Base-by-base conservation (phyloP, 2,888 invertebrate genomes). In the Scrobipalpa costella region DNA sequence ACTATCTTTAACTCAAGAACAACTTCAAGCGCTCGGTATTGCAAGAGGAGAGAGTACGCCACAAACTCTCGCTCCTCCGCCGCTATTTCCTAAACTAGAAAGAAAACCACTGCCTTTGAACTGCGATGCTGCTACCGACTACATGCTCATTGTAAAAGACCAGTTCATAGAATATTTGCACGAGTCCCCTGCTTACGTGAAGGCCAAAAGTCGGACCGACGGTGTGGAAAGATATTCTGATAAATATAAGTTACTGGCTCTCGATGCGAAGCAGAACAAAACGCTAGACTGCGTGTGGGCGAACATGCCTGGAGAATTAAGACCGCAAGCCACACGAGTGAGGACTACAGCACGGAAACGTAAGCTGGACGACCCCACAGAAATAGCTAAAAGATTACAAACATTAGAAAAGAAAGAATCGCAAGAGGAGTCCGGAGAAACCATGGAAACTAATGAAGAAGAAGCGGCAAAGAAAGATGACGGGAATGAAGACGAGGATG, bases 161-260 rank as follows among this genome's bases (percentile, higher is more conserved):
- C 95, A 95, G 71, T 95, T 94, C 71, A 92, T 95, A 9, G 95
- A 95, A 69, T 94, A 92, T 71, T 93, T 95, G 86, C 93, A 94
- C 63, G 94, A 95, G 64, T 95, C 95, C 0, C 93, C 94, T 0
- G 93, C 93, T 7, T 93, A 92, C 73, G 92, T 94, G 9, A 92
- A 92, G 76, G 78, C 90, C 61, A 90, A 92, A 66, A 83, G 85
- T 38, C 79, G 81, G 61, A 92, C 90, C 64, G 88, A 86, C 68
- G 92, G 92, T 63, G 84, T 92, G 5, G 92, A 93, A 75, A 84
- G 93, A 64, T 93, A 93, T 77, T 93, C 94, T 2, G 93, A 93
- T 72, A 93, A 93, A 68, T 92, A 92, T 66, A 92, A 92, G 74
- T 80, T 90, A 66, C 77, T 91, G 17, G 88, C 91, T n/a, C 82